phyloP scores from a whole-genome alignment of 2,797 vertebrate genomes.

The Gadopsis marmoratus region DNA sequence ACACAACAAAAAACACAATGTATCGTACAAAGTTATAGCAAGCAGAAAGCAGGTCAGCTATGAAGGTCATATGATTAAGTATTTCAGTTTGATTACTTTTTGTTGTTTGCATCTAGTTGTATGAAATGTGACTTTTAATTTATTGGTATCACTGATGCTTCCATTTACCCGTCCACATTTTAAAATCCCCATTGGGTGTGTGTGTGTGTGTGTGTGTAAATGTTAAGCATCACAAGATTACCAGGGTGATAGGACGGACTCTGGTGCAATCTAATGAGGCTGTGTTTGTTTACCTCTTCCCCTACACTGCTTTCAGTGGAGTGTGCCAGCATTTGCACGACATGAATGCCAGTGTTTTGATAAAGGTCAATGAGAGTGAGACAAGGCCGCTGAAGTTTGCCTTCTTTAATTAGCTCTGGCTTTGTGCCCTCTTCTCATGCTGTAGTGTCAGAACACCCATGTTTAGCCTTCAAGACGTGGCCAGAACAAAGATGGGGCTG shows the following conservation, averaged over 20 bases:
- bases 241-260: conserved; percentile 70
- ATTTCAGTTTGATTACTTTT: conserved; percentile 29
- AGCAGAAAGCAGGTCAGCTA: conserved; percentile 6
- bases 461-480: conserved; percentile 66
- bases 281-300: conserved; percentile 78
- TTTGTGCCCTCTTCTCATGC: conserved; percentile 73
- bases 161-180: conserved; percentile 49
- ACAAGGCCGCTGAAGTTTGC: conserved; percentile 80
- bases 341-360: conserved; percentile 83
- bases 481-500: conserved; percentile 63
- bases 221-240: conserved; percentile 74
- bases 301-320: conserved; percentile 60
- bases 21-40: neutral
- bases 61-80: conserved; percentile 28
- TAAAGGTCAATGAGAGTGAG: conserved; percentile 86
- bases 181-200: conserved; percentile 37
- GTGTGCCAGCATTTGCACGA: conserved; percentile 76
- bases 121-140: conserved; percentile 48
- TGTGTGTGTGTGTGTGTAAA: conserved; percentile 15
- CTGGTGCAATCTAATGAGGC: conserved; percentile 79
- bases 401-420: conserved; percentile 82
- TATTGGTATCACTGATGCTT: conserved; percentile 34
- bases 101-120: conserved; percentile 26
- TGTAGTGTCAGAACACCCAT: conserved; percentile 66
- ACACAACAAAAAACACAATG: neutral